Evolutionary conservation across 2,113 vertebrate species (phyloP).

Genomic region (Corvus moneduloides): DNA sequence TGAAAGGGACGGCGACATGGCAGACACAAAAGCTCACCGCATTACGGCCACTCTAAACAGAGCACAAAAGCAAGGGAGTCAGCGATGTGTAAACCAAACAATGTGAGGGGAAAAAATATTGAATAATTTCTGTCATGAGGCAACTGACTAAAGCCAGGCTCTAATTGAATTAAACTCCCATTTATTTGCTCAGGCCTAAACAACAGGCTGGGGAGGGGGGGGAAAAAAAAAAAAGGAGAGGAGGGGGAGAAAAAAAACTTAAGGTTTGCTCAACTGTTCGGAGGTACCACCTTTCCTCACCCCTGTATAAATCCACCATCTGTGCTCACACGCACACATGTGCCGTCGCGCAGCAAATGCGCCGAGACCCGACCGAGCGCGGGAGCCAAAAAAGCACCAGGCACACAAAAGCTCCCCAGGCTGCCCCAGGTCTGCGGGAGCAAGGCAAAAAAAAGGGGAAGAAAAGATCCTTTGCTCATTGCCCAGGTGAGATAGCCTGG

Average conservation of each 20-base stretch:
- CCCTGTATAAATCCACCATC: conserved; percentile 95
- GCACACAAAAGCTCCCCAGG: conserved; percentile 92
- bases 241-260: background rate
- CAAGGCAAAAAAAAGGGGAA: conserved; percentile 15
- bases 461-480: conserved; percentile 78
- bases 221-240: rapidly evolving
- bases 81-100: conserved; percentile 97
- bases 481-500: conserved; percentile 90
- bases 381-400: conserved; percentile 91
- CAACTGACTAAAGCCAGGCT: conserved; percentile 87
- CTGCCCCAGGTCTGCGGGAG: conserved; percentile 81
- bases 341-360: conserved; percentile 93
- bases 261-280: conserved; percentile 88
- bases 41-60: conserved; percentile 85
- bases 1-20: conserved; percentile 89
- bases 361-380: conserved; percentile 82
- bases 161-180: conserved; percentile 99
- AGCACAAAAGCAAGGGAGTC: conserved; percentile 91
- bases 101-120: conserved; percentile 86
- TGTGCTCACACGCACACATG: conserved; percentile 94
- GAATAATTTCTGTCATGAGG: conserved; percentile 91
- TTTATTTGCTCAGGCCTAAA: conserved; percentile 93
- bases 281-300: conserved; percentile 92
- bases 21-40: conserved; percentile 93
- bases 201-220: conserved; percentile 77